Base-by-base conservation (phyloP, 2,888 invertebrate species). In the Adela reaumurella region DNA sequence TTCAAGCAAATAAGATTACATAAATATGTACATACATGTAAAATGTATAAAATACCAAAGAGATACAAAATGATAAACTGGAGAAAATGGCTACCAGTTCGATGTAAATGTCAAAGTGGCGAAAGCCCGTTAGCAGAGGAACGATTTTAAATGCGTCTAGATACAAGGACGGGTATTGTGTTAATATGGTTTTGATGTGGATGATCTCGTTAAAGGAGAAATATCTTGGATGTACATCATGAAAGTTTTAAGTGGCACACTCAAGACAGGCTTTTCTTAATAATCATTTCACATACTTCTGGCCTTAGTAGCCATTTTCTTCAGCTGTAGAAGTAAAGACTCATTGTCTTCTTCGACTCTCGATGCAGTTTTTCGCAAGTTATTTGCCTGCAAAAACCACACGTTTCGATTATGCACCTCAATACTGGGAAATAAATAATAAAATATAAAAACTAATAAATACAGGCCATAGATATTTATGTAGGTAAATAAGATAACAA, bases 321-420 rank as follows among this genome's bases (percentile, higher is more conserved):
- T 92, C 81, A 97, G 86, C 85, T 96, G 96, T 82, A 92, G 85
- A 76, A 92, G 88, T 76, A 96, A 84, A 60, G 92, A 92, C 76
- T 97, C 97, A 83, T 97, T 97, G 83, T 97, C 97, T 72, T 95
- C 94, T 80, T 97, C 97, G 69, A 96, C 86, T 64, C 95, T 88
- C 66, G 90, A 87, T 65, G 94, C 86, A 81, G 92, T 93, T 83
- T 90, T 92, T 76, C 93, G 85, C 71, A 91, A 84, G 78, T 87
- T 89, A 83, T 90, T 88, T 68, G 88, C 90, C 90, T 91, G 86
- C 70, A 86, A 81, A 77, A 74, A 43, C 19, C 43, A 43, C 43
- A 43, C 19, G 17, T 42, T 5, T n/a, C n/a, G n/a, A n/a, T n/a
- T n/a, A n/a, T n/a, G n/a, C n/a, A n/a, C n/a, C n/a, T n/a, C n/a